Evolutionary conservation across 2,797 vertebrate species (phyloP), one percentile per base, ranked within the genome.

Genomic region (Cynopterus sphinx): DNA sequence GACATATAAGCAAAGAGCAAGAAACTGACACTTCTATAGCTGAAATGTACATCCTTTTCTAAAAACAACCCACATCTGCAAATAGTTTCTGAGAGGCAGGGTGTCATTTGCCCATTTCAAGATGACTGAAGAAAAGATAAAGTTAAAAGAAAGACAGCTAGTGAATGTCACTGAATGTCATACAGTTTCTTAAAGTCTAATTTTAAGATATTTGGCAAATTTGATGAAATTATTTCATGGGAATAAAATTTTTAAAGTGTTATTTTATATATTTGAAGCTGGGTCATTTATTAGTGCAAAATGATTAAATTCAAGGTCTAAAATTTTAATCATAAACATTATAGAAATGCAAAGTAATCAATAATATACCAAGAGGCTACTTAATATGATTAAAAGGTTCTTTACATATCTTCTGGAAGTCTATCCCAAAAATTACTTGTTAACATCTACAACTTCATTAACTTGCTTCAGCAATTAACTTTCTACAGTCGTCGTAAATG

Each of bases 241-340:
- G 39, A 68, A 82, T 84, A 61, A 93, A 95, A 82, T 86, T 15
- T 51, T 89, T 31, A 36, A 93, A 79, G 28, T 82, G n/a, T 53
- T 92, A 92, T 59, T 85, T 36, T 89, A 41, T 21, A 63, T 43
- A 90, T 95, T 55, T 94, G 53, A 94, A 33, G 36, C 51, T 91
- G 71, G 81, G 78, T 24, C 67, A 90, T 5, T 85, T 49, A 49
- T 70, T 83, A 93, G 49, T 33, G 19, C 63, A 93, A 82, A 91
- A 73, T 94, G n/a, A 90, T 24, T 68, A 95, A 79, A 96, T 57
- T 71, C 59, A 79, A 87, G 84, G 43, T 83, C 90, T 57, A 94
- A n/a, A 96, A 86, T 96, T 96, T 93, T 61, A 96, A 24, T 92
- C 75, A 84, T 74, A 75, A 81, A 90, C 43, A 88, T 53, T 61